Conservation (phyloP, 2,888 invertebrate species). For the Synanthedon vespiformis region DNA sequence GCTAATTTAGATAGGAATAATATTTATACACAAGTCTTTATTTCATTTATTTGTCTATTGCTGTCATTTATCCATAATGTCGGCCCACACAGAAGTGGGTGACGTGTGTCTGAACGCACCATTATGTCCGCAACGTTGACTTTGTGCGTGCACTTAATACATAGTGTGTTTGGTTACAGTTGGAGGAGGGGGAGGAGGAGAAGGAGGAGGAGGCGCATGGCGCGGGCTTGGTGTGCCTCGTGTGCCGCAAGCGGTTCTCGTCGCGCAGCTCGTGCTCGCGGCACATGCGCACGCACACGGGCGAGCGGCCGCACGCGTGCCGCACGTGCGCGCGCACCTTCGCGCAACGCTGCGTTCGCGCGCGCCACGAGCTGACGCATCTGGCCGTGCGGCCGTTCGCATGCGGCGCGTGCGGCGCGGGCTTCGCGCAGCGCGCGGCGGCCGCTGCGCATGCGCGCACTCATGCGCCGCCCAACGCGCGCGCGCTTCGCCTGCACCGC, state of each 20-base stretch:
- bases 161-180: slow-evolving; percentile 11
- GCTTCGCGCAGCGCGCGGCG: slow-evolving; percentile 81
- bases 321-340: slow-evolving; percentile 59
- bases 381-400: neutral
- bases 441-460: slow-evolving; percentile 20
- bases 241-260: slow-evolving; percentile 66
- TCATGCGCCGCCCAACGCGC: slow-evolving; percentile 70
- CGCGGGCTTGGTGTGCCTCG: slow-evolving; percentile 52
- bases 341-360: slow-evolving; percentile 27
- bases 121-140: neutral
- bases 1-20: too few relatives aligned
- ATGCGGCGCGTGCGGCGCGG: slow-evolving; percentile 78
- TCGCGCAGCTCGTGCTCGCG: slow-evolving; percentile 61
- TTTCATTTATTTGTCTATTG: too few relatives aligned
- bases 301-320: slow-evolving; percentile 48
- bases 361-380: slow-evolving; percentile 4
- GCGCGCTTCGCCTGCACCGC: slow-evolving; percentile 76
- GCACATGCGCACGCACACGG: slow-evolving; percentile 75
- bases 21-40: too few relatives aligned
- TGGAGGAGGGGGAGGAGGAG: slow-evolving; percentile 28
- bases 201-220: neutral
- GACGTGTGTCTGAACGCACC: too few relatives aligned
- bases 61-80: too few relatives aligned
- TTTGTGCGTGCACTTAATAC: neutral
- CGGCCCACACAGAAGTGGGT: too few relatives aligned